Percentiles rank a stretch among this genome's conserved stretches.
Conservation (phyloP, 2,888 invertebrate genomes). For the Polia nebulosa region DNA sequence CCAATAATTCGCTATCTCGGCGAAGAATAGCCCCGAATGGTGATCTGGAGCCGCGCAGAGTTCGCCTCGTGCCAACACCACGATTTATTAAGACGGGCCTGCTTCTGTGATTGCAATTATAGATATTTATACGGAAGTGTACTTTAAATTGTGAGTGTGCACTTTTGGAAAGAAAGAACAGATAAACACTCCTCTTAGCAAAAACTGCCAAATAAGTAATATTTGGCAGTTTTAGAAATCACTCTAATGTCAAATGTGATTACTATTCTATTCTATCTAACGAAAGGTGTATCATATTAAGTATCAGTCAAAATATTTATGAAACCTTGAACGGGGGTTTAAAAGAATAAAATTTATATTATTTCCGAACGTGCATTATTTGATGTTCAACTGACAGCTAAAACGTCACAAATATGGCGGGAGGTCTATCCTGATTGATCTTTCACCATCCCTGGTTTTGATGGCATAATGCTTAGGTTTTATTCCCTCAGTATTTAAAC, state of each 20-base stretch:
- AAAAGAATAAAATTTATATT: constrained; percentile 23
- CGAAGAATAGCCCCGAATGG: constrained; percentile 75
- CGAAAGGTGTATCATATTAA: constrained; percentile 13
- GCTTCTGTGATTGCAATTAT: constrained; percentile 54
- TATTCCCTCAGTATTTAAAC: constrained; percentile 5
- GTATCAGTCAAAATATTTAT: constrained; percentile 27
- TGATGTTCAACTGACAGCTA: constrained; percentile 3
- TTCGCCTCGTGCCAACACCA: constrained; percentile 55
- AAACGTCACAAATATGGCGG: constrained; percentile 4
- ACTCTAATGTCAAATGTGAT: too few species aligned
- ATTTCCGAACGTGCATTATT: constrained; percentile 19
- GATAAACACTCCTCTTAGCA: background rate
- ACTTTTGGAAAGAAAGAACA: constrained; percentile 1
- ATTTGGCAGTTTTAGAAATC: background rate
- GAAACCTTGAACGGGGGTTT: constrained; percentile 9
- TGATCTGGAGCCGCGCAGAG: constrained; percentile 47
- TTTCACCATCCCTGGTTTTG: background rate
- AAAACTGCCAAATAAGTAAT: too few species aligned
- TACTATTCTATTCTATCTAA: background rate
- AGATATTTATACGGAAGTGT: constrained; percentile 51
- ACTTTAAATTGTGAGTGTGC: constrained; percentile 8
- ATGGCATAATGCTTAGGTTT: background rate
- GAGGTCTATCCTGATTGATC: background rate
- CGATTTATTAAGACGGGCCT: constrained; percentile 56
- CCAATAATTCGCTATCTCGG: constrained; percentile 78